phyloP scores from a whole-genome alignment of 2,888 invertebrate genomes.

The Tinea semifulvella region DNA sequence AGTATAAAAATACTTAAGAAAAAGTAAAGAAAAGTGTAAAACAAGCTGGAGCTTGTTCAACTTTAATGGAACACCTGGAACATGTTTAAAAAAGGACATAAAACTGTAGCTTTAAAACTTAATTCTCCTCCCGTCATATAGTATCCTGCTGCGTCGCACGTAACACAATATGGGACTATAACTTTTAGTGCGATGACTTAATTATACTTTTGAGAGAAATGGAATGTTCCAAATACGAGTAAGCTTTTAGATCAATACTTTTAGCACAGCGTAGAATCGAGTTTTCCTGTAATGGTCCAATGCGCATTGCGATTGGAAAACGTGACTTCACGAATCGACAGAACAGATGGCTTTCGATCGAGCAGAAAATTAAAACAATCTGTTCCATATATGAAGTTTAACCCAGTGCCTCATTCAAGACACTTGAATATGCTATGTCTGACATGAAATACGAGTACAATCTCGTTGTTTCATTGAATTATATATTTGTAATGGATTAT shows the following conservation, averaged over 20 bases:
- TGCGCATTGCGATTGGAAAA: slow-evolving; percentile 25
- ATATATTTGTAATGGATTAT: no score
- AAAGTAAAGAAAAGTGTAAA: neutral
- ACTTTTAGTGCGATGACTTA: no score
- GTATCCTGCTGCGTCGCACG: no score
- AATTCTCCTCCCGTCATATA: neutral
- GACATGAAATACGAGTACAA: no score
- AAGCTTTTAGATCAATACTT: neutral
- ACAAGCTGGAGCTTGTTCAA: slow-evolving; percentile 1
- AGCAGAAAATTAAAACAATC: slow-evolving; percentile 17
- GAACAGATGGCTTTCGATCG: slow-evolving; percentile 24
- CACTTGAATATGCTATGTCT: no score
- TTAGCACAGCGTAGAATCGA: slow-evolving; percentile 15
- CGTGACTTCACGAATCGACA: slow-evolving; percentile 20
- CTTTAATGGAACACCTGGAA: slow-evolving; percentile 10
- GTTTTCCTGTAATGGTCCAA: slow-evolving; percentile 24
- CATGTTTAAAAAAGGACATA: slow-evolving; percentile 6
- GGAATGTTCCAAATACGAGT: neutral
- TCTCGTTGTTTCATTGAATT: no score
- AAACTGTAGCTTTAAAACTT: slow-evolving; percentile 9
- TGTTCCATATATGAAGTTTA: slow-evolving; percentile 3
- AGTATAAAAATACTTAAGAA: no score
- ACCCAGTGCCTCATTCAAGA: no score
- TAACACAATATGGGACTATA: no score
- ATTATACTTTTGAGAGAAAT: no score